Evolutionary conservation across 2,113 vertebrate genomes (phyloP).

Genomic region (Bubo blakistoni): DNA sequence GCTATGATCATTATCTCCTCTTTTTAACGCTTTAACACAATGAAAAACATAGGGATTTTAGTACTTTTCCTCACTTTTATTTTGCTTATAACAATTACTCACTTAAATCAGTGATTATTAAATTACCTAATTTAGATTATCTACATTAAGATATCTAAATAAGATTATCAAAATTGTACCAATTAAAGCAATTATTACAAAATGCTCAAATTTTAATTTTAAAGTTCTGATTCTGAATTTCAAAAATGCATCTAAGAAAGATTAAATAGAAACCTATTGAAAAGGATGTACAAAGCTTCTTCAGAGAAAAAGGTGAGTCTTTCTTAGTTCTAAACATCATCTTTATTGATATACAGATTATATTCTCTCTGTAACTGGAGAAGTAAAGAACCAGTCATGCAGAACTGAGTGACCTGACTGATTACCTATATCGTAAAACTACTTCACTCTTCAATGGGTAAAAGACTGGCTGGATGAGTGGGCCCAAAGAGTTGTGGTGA

Average conservation of each 20-base stretch:
- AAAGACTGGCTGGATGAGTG: too few species aligned
- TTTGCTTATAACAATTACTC: neutral
- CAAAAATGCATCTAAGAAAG: neutral
- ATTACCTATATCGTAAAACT: neutral
- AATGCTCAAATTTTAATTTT: neutral
- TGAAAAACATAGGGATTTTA: neutral
- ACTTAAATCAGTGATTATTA: neutral
- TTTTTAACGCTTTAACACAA: neutral
- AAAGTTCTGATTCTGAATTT: neutral
- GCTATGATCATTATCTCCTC: neutral
- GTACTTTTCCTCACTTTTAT: neutral
- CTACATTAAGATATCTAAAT: neutral
- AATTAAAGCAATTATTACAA: neutral
- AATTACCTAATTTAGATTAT: neutral
- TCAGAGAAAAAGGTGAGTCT: neutral
- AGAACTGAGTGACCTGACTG: neutral
- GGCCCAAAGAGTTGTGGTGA: too few species aligned
- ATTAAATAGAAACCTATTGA: neutral
- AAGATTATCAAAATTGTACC: neutral
- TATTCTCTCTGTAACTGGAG: neutral
- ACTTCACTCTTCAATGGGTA: neutral
- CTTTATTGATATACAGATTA: neutral
- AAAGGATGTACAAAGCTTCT: neutral
- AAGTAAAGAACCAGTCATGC: neutral
- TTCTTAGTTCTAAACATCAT: neutral